Percentiles rank a stretch among this genome's conserved stretches.
Conservation (phyloP, 1,140 invertebrate species). For the Berghia stephanieae region DNA sequence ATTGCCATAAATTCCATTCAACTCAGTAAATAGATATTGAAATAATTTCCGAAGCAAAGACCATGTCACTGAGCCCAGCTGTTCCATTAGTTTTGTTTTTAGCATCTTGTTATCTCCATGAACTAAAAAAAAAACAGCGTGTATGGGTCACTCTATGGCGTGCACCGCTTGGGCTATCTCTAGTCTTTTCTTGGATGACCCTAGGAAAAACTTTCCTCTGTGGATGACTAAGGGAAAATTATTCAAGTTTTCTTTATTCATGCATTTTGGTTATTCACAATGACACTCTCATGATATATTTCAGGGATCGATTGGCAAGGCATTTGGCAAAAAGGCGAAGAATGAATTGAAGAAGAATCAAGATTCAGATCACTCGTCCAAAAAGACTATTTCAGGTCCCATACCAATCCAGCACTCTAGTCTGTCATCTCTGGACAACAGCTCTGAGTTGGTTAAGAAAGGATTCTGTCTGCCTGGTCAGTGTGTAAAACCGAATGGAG, state of each 20-base stretch:
- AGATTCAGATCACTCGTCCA: conserved; percentile 39
- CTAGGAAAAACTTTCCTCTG: neutral
- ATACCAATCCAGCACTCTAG: conserved; percentile 40
- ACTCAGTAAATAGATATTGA: too few relatives aligned
- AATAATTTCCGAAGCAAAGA: too few relatives aligned
- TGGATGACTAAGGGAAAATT: neutral
- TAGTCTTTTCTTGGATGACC: neutral
- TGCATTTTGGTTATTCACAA: neutral
- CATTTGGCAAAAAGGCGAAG: conserved; percentile 76
- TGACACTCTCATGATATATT: conserved; percentile 44
- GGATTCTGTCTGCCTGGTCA: conserved; percentile 26
- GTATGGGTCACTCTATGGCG: too few relatives aligned
- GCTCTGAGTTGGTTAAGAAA: conserved; percentile 30
- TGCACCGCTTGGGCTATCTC: conserved; percentile 2
- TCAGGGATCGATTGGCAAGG: conserved; percentile 81
- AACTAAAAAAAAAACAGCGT: too few relatives aligned
- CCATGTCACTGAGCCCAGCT: too few relatives aligned
- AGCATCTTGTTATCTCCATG: too few relatives aligned
- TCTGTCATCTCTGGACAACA: conserved; percentile 32
- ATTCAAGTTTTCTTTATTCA: neutral
- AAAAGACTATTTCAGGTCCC: conserved; percentile 45
- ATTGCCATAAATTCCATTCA: too few relatives aligned
- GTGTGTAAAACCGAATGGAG: neutral
- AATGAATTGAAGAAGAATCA: conserved; percentile 62
- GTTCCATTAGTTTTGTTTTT: too few relatives aligned